phyloP scores from a whole-genome alignment of 2,888 invertebrate species.

The Tenthredo livida region DNA sequence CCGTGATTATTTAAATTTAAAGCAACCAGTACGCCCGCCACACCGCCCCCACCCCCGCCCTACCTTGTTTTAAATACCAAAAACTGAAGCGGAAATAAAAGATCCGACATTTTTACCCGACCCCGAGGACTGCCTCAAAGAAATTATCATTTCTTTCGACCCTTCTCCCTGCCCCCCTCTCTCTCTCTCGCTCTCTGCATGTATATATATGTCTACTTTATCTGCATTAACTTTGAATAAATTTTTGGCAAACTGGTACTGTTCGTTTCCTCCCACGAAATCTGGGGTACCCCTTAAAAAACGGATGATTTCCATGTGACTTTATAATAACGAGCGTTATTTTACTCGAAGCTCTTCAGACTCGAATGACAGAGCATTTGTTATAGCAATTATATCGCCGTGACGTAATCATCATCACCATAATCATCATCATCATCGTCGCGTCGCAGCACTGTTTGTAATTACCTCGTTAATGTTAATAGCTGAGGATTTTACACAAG shows the following conservation, averaged over 20 bases:
- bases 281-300: neutral
- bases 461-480: constrained; percentile 34
- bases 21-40: neutral
- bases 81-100: constrained; percentile 26
- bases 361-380: neutral
- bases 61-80: constrained; percentile 10
- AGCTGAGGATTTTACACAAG: neutral
- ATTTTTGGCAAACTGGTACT: too few species aligned
- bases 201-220: too few species aligned
- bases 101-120: constrained; percentile 15
- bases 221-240: too few species aligned
- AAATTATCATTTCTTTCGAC: constrained; percentile 9
- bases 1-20: constrained; percentile 36
- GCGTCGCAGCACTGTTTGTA: constrained; percentile 24
- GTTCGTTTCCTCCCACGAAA: too few species aligned
- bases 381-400: neutral
- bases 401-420: neutral
- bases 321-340: neutral
- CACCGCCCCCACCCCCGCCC: neutral
- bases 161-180: too few species aligned
- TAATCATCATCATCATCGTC: neutral
- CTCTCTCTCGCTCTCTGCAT: too few species aligned
- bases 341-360: neutral
- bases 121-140: neutral
- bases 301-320: neutral